Percentiles rank a stretch among this genome's conserved stretches.
These are phyloP conservation scores for Brachionus koreanus DNA, from an alignment of 1,140 invertebrate species.

Conservation along the genomic window DNA sequence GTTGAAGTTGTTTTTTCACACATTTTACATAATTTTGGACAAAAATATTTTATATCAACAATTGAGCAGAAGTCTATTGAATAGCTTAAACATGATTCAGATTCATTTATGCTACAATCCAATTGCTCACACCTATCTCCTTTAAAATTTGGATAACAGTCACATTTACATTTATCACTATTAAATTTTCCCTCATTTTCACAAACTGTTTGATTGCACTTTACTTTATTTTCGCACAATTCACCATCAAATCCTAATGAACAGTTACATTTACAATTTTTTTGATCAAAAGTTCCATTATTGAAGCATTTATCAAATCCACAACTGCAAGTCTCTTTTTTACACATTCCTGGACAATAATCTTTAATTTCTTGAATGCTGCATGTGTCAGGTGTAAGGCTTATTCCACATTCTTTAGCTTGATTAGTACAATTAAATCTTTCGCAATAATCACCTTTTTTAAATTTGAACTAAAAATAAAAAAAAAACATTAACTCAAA, in stretches of 20 bases:
- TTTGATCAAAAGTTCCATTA: background rate
- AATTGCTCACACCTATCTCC: background rate
- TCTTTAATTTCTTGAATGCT: background rate
- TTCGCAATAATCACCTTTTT: background rate
- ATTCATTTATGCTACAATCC: background rate
- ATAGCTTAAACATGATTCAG: background rate
- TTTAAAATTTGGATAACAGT: background rate
- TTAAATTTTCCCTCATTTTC: constrained; percentile 9
- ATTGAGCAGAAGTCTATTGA: background rate
- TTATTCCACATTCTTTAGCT: background rate
- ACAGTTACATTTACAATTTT: background rate
- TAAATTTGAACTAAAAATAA: background rate
- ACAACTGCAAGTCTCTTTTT: background rate
- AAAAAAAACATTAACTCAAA: background rate
- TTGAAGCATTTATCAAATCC: background rate
- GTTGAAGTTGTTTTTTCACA: background rate
- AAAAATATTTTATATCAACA: background rate
- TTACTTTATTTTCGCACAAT: background rate
- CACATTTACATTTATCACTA: background rate
- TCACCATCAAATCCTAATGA: background rate
- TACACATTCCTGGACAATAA: constrained; percentile 17
- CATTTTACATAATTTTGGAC: constrained; percentile 5
- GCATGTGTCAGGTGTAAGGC: background rate
- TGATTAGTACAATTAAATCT: background rate
- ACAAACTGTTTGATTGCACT: background rate